A percentile compares a stretch with the other conserved stretches of the same genome.
phyloP scores from a whole-genome alignment of 2,888 invertebrate species.

The Watsonalla cultraria region DNA sequence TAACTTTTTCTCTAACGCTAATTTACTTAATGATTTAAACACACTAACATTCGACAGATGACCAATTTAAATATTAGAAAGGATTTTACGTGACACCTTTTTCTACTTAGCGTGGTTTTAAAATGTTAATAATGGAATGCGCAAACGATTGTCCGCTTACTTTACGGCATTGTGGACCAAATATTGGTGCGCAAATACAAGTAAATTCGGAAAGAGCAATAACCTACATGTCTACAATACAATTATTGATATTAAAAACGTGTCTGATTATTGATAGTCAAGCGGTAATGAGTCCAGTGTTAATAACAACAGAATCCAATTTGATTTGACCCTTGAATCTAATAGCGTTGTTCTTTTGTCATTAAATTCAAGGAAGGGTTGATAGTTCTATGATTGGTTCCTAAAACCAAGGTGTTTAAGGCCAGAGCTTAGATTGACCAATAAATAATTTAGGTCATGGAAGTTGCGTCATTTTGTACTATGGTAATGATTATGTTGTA shows the following conservation, averaged over 20 bases:
- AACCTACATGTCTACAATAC: slow-evolving; percentile 3
- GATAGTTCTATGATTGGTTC: slow-evolving; percentile 20
- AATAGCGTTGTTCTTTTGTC: background rate
- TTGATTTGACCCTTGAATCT: background rate
- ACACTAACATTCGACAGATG: no score
- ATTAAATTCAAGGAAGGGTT: background rate
- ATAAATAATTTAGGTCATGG: slow-evolving; percentile 60
- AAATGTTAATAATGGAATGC: slow-evolving; percentile 8
- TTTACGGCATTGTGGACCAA: slow-evolving; percentile 9
- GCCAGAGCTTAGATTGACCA: slow-evolving; percentile 33
- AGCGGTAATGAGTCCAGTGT: background rate
- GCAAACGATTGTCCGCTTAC: slow-evolving; percentile 13
- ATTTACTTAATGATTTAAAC: no score
- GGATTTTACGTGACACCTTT: slow-evolving; percentile 2
- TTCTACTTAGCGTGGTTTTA: background rate
- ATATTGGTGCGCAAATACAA: slow-evolving; percentile 4
- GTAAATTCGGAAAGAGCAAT: slow-evolving; percentile 5
- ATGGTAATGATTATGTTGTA: slow-evolving; percentile 46
- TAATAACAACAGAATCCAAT: background rate
- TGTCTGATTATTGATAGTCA: no score
- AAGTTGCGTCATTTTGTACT: slow-evolving; percentile 30
- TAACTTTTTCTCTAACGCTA: no score
- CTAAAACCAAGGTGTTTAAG: slow-evolving; percentile 29
- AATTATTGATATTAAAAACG: no score
- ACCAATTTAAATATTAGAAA: background rate